Base-by-base conservation (phyloP, 2,888 invertebrate genomes). In the Mythimna loreyi region DNA sequence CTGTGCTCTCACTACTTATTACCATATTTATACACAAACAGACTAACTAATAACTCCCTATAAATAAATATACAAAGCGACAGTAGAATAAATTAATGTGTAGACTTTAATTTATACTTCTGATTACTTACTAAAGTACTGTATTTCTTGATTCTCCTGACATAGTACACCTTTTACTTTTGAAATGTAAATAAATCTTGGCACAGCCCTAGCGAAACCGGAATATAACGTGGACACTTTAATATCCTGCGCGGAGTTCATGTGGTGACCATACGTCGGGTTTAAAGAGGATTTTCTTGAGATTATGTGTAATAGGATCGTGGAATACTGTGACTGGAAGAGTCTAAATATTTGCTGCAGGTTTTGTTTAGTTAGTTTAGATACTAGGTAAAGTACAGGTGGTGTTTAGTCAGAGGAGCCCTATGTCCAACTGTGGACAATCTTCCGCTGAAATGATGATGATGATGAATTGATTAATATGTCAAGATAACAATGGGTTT, bases 181-280 rank as follows among this genome's bases (percentile, higher is more conserved):
- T 61, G n/a, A 49, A 63, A 58, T 61, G 53, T 13, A 68, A 68
- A 73, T 73, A 60, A 68, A 59, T 76, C 72, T 67, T 47, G 23
- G 43, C 45, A 21, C 86, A 84, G 23, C 84, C 84, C 84, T 84
- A 78, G 11, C 50, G 8, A 36, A 91, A 92, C 92, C 90, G 89
- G 92, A 89, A 89, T 90, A 88, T 90, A 83, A 79, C 80, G 86
- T 84, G 86, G 89, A 88, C 87, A 85, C 77, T 85, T 87, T 89
- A 89, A 89, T 88, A 86, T 85, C 82, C 82, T 85, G 84, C 82
- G 85, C 78, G 70, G 80, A 84, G 85, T 84, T 33, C 16, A 76
- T 89, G 88, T 88, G 89, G 91, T 93, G 93, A 91, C 93, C 90
- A 90, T 84, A 72, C 85, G 87, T 85, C 87, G 76, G 23, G 49